Conservation (phyloP, 2,888 invertebrate genomes). For the Operophtera brumata region DNA sequence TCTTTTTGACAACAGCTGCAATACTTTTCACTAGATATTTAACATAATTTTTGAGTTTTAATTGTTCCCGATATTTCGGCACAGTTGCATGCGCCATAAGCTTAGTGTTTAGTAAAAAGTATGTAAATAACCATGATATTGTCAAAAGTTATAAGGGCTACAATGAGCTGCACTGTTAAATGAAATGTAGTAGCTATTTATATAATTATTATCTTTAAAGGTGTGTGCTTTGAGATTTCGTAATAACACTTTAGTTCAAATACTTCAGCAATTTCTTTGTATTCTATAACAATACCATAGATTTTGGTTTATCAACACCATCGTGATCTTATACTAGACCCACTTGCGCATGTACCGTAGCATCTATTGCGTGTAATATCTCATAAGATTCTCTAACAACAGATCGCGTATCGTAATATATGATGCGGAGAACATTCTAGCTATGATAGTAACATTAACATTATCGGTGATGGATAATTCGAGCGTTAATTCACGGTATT, state of each 20-base stretch:
- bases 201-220: too few species aligned
- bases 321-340: slow-evolving; percentile 51
- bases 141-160: too few species aligned
- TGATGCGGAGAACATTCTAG: background rate
- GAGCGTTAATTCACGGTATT: too few species aligned
- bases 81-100: too few species aligned
- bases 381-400: slow-evolving; percentile 24
- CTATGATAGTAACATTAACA: background rate
- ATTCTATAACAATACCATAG: slow-evolving; percentile 26
- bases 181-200: too few species aligned
- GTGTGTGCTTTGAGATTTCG: background rate
- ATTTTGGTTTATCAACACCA: slow-evolving; percentile 5
- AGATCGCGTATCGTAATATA: slow-evolving; percentile 6
- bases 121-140: too few species aligned
- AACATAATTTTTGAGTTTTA: too few species aligned
- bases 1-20: slow-evolving; percentile 3
- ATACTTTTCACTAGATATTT: too few species aligned
- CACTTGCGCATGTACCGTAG: slow-evolving; percentile 51
- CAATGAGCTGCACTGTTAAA: too few species aligned
- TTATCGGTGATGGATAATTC: background rate
- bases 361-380: slow-evolving; percentile 26
- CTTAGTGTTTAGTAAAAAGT: too few species aligned
- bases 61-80: too few species aligned
- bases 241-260: background rate
- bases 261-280: slow-evolving; percentile 31